A percentile compares a stretch with the other conserved stretches of the same genome.
Conservation (phyloP, 2,888 invertebrate genomes). For the Steromphala cineraria region DNA sequence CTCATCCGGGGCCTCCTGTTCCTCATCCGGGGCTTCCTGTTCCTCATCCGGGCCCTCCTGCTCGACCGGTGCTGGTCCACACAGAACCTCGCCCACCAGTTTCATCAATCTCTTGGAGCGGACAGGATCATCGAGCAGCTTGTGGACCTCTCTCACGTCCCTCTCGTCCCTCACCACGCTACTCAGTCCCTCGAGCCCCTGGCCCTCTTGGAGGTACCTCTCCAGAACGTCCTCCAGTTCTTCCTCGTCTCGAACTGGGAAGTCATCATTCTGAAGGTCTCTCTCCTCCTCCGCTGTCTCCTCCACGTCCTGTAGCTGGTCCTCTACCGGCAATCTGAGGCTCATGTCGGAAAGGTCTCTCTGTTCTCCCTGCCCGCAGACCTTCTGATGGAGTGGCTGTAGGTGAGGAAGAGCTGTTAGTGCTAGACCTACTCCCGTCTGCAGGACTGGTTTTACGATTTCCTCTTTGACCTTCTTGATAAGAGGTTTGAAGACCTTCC, state of each 20-base stretch:
- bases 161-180: background rate
- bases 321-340: too few relatives aligned
- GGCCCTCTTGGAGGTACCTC: background rate
- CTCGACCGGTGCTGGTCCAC: background rate
- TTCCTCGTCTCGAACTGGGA: too few relatives aligned
- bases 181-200: background rate
- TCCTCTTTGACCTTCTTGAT: background rate
- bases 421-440: too few relatives aligned
- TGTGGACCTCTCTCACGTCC: background rate
- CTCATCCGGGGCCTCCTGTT: background rate
- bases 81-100: background rate
- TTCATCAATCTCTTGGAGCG: background rate
- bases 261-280: too few relatives aligned
- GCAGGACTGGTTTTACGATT: background rate
- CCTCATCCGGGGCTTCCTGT: background rate
- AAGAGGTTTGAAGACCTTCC: background rate
- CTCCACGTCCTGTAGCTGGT: too few relatives aligned
- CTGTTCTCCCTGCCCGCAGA: background rate
- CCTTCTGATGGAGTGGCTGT: background rate
- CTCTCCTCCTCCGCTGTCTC: too few relatives aligned
- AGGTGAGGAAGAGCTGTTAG: background rate
- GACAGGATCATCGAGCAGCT: background rate
- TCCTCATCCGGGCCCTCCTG: background rate
- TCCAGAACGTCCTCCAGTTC: background rate
- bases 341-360: too few relatives aligned